These are phyloP conservation scores for Erannis defoliaria DNA, from an alignment of 2,888 invertebrate genomes.

Conservation along the genomic window DNA sequence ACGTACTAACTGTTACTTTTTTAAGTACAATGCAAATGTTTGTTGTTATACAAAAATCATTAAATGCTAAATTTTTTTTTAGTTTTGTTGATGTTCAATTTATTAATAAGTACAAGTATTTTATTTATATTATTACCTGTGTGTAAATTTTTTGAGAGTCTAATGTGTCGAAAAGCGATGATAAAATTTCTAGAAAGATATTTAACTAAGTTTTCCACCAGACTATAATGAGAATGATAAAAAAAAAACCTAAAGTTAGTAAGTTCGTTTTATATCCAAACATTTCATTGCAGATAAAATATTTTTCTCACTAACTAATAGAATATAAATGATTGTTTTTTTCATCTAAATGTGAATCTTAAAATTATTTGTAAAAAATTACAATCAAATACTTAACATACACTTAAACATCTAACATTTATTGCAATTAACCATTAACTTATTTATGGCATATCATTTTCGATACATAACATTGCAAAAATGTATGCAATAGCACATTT, in stretches of 20 bases:
- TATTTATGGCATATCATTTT: constrained; percentile 78
- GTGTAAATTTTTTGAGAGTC: too few relatives aligned
- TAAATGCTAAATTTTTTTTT: too few relatives aligned
- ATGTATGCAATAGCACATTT: constrained; percentile 3
- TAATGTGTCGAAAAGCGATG: too few relatives aligned
- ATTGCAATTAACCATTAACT: constrained; percentile 61
- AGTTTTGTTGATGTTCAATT: neutral
- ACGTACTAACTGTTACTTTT: neutral
- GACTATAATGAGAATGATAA: too few relatives aligned
- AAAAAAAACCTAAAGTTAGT: too few relatives aligned
- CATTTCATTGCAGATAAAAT: neutral
- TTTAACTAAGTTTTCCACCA: too few relatives aligned
- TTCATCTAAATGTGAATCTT: constrained; percentile 30
- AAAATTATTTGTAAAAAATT: constrained; percentile 59
- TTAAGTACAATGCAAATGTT: neutral
- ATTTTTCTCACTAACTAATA: neutral
- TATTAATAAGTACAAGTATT: neutral
- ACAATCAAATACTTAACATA: constrained; percentile 41
- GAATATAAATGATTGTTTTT: too few relatives aligned
- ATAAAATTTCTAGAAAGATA: too few relatives aligned
- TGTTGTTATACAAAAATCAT: too few relatives aligned
- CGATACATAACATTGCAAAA: constrained; percentile 38
- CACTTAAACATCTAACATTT: constrained; percentile 41
- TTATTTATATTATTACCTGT: neutral
- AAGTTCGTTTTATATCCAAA: too few relatives aligned